Evolutionary conservation across 2,113 vertebrate species (phyloP).

Genomic region (Hippoglossus stenolepis): DNA sequence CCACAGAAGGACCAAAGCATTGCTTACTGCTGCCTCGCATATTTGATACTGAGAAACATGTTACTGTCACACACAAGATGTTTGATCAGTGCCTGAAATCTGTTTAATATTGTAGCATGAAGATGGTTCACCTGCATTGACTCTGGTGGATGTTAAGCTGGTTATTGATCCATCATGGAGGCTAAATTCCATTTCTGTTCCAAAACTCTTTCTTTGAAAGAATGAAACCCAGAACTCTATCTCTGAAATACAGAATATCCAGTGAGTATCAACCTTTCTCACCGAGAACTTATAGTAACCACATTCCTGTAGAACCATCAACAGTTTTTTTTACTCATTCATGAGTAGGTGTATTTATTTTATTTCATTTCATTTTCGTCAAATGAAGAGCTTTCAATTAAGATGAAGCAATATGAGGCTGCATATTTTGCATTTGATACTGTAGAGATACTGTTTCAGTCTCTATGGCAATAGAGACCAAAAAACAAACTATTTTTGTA

Average conservation of each 20-base stretch:
- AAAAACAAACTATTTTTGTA: conserved; percentile 57
- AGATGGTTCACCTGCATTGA: background rate
- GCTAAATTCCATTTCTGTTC: no score
- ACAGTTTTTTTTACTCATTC: background rate
- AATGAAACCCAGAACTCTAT: no score
- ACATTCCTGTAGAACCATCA: background rate
- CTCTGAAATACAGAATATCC: no score
- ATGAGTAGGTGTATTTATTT: background rate
- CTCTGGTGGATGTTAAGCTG: background rate
- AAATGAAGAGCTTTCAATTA: no score
- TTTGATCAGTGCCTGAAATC: background rate
- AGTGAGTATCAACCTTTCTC: no score
- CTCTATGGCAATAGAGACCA: background rate
- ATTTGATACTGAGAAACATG: conserved; percentile 7
- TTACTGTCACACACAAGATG: background rate
- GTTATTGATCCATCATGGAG: background rate
- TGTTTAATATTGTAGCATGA: no score
- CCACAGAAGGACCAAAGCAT: conserved; percentile 43
- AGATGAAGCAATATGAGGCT: no score
- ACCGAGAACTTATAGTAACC: no score
- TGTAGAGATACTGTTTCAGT: background rate
- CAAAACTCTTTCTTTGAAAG: no score
- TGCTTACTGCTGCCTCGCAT: conserved; percentile 47
- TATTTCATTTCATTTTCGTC: no score
- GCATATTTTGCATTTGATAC: background rate